Base-by-base conservation (phyloP, 2,888 invertebrate genomes). In the Phyllotreta cruciferae region DNA sequence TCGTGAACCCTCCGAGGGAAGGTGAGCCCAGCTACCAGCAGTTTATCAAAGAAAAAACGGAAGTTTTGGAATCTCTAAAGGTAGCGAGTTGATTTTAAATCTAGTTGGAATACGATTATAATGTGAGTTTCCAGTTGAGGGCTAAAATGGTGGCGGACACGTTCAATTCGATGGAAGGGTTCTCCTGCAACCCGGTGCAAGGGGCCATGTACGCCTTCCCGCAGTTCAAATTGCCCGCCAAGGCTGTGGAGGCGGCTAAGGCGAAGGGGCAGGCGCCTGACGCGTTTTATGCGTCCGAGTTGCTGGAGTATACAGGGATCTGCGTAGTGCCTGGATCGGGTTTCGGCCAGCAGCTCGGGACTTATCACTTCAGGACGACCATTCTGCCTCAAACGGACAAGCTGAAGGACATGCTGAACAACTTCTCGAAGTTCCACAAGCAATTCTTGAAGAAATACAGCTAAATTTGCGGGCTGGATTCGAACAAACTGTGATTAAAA, bases 191-290 rank as follows among this genome's bases (percentile, higher is more conserved):
- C 79, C 83, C 86, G 1, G 88, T 90, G 4, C 89, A 92, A 90
- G 90, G 99, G 10, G 97, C 99, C 4, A 98, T 99, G 99, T 99
- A 99, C 81, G 77, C 77, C 7, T 99, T 99, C 81, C 99, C 99
- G 0, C 85, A 88, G 75, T 84, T 99, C 62, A 84, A 85, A 47
- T 78, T 99, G 58, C 95, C 98, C 1, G 82, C 85, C 50, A 92
- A 91, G 78, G 98, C 96, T 0, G 84, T 96, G 41, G 88, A 87
- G 70, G 92, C 90, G 13, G 99, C 99, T 0, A 87, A 91, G 82
- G 83, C 85, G 36, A 85, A 84, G 42, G 88, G 89, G 34, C 85
- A 90, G 82, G 81, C 86, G 44, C 90, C 98, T 0, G 98, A 99
- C 82, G 90, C 88, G 0, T 96, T 94, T 82, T 99, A 98, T 82